phyloP scores from a whole-genome alignment of 1,140 invertebrate genomes.

The Achatina immaculata region DNA sequence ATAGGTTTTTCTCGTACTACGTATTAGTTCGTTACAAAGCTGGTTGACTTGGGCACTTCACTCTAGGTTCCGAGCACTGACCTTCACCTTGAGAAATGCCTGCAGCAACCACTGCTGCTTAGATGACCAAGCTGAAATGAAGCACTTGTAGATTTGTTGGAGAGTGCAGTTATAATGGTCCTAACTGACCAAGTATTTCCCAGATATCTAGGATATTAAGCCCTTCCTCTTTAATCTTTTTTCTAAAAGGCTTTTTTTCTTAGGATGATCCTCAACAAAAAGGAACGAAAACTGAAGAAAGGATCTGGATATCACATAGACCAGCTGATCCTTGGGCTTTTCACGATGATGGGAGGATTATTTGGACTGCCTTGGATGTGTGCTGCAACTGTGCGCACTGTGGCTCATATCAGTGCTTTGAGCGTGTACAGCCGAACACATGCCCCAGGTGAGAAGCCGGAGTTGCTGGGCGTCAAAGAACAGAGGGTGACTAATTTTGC shows the following conservation, averaged over 20 bases:
- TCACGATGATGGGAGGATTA: conserved; percentile 59
- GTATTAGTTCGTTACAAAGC: too few species aligned
- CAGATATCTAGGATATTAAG: too few species aligned
- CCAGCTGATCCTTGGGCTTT: conserved; percentile 81
- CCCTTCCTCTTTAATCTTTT: too few species aligned
- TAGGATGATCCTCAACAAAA: conserved; percentile 92
- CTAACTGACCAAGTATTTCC: too few species aligned
- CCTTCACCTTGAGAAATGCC: too few species aligned
- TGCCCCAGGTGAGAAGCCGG: conserved; percentile 94
- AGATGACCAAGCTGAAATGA: too few species aligned
- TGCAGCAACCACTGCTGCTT: too few species aligned
- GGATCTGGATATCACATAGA: conserved; percentile 97
- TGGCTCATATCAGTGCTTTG: conserved; percentile 92
- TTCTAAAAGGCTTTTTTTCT: conserved; percentile 56
- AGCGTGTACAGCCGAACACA: conserved; percentile 92
- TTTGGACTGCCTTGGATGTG: conserved; percentile 93
- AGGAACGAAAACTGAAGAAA: conserved; percentile 90
- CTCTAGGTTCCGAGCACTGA: too few species aligned
- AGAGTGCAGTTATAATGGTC: too few species aligned
- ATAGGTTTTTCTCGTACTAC: too few species aligned
- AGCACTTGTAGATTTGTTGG: too few species aligned
- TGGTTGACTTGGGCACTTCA: too few species aligned
- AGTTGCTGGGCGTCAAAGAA: conserved; percentile 89
- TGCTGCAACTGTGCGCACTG: conserved; percentile 92
- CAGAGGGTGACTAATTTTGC: conserved; percentile 70